Evolutionary conservation across 2,888 invertebrate genomes (phyloP).

Genomic region (Philaethria dido): DNA sequence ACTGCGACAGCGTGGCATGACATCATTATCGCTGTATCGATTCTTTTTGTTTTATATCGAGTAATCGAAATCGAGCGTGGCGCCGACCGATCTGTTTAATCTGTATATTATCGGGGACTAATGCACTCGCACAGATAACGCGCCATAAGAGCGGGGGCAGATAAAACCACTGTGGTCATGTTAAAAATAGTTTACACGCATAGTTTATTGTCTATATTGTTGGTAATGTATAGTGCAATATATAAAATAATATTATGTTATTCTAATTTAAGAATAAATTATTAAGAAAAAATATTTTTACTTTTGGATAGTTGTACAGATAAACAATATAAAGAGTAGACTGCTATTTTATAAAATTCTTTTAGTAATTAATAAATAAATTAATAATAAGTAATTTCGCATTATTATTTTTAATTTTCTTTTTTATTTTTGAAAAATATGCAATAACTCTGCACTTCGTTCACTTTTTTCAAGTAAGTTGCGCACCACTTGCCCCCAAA

Average conservation of each 20-base stretch:
- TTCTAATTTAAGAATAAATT: neutral
- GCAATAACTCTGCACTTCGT: too few relatives aligned
- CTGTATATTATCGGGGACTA: slow-evolving; percentile 81
- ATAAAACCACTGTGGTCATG: slow-evolving; percentile 82
- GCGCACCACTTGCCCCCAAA: too few relatives aligned
- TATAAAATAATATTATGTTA: neutral
- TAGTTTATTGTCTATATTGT: slow-evolving; percentile 68
- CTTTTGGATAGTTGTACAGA: too few relatives aligned
- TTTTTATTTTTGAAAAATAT: too few relatives aligned
- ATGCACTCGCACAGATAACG: slow-evolving; percentile 79
- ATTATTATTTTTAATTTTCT: too few relatives aligned
- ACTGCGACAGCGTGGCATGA: slow-evolving; percentile 69
- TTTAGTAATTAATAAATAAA: too few relatives aligned
- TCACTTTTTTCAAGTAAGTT: too few relatives aligned
- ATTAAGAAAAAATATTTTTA: too few relatives aligned
- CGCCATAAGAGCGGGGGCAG: slow-evolving; percentile 80
- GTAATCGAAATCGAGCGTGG: slow-evolving; percentile 79
- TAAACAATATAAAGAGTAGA: too few relatives aligned
- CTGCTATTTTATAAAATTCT: too few relatives aligned
- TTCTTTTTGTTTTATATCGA: slow-evolving; percentile 78
- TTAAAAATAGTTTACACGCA: slow-evolving; percentile 83
- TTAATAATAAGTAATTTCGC: too few relatives aligned
- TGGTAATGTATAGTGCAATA: slow-evolving; percentile 46
- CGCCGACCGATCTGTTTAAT: slow-evolving; percentile 81
- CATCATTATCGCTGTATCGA: slow-evolving; percentile 78